Base-by-base conservation (phyloP, 2,113 vertebrate genomes). In the Arvicanthis niloticus region DNA sequence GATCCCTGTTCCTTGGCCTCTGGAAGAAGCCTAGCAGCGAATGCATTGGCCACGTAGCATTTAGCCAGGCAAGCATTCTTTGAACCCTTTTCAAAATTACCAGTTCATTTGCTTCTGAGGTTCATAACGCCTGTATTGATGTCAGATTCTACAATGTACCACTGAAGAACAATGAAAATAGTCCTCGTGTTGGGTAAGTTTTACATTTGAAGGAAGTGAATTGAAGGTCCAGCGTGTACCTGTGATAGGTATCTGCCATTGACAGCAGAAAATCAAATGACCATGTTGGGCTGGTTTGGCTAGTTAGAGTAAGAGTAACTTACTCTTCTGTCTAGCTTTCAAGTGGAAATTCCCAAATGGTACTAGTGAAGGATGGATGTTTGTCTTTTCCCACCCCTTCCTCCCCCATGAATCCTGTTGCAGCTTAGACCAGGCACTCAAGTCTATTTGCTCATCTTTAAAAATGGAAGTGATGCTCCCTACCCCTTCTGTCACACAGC, bases 401-500 rank as follows among this genome's bases (percentile, higher is more conserved):
- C 21, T 31, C 70, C 45, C 40, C 92, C 78, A 48, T 56, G 37
- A 56, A 92, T 84, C 65, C 68, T 9, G 13, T 94, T 97, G 73
- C 70, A 88, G 45, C 29, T 77, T 75, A 84, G 19, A 95, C 8
- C 40, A 93, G 37, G 72, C 58, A 81, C 65, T 89, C 51, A 91
- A 76, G 58, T 65, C 37, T 96, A 19, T 91, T 93, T 95, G 40
- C 45, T 96, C 67, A 86, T 95, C 91, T 88, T 96, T 96, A 76
- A 97, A 93, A 93, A 65, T 53, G 62, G 70, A 92, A 72, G 62
- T 95, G 37, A 82, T 94, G 60, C 62, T 91, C 76, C 85, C 31
- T 72, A 77, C 34, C 91, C 77, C 93, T 97, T 94, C 80, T 77
- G 19, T 92, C 80, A 95, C 92, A 95, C n/a, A 94, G 96, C 60